Base-by-base conservation (phyloP, 2,113 vertebrate species). In the Dipodomys stephensi region DNA sequence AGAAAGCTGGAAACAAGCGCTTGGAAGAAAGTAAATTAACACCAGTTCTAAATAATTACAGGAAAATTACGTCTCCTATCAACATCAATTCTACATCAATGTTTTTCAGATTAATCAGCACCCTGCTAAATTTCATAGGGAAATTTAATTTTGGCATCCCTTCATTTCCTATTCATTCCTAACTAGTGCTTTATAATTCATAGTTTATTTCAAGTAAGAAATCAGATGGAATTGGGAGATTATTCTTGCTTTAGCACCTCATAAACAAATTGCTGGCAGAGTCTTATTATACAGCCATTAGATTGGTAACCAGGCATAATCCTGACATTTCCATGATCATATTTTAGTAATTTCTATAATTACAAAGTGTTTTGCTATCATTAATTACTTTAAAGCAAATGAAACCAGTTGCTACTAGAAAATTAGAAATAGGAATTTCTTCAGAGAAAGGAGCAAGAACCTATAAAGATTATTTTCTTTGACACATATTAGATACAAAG, bases 191-290 rank as follows among this genome's bases (percentile, higher is more conserved):
- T 73, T 16, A 74, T 90, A 64, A 72, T 77, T 79, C 69, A 35
- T 3, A 28, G 0, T 25, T 89, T 83, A 78, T 1, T 15, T 76
- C 4, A 62, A n/a, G 12, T 1, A 81, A 11, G 10, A 92, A 87
- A 83, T 83, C 11, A n/a, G 18, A 81, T 3, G 62, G 67, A 60
- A n/a, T 89, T 30, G 9, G 28, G 7, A 88, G 3, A n/a, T 57
- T 83, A 32, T 46, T 4, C 83, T 86, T 83, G 74, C 62, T 60
- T 86, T 71, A 49, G 10, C 10, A 79, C 25, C 83, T 87, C 27
- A 83, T 71, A 93, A 96, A 83, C 80, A 71, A 88, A 46, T 94
- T 72, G 22, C 20, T 88, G 22, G 86, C 62, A 64, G 6, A 89
- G 0, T 28, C 1, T 82, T 7, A 19, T 67, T 30, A 72, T 53